phyloP scores from a whole-genome alignment of 2,797 vertebrate genomes.

The Platyrinchus mystaceus region DNA sequence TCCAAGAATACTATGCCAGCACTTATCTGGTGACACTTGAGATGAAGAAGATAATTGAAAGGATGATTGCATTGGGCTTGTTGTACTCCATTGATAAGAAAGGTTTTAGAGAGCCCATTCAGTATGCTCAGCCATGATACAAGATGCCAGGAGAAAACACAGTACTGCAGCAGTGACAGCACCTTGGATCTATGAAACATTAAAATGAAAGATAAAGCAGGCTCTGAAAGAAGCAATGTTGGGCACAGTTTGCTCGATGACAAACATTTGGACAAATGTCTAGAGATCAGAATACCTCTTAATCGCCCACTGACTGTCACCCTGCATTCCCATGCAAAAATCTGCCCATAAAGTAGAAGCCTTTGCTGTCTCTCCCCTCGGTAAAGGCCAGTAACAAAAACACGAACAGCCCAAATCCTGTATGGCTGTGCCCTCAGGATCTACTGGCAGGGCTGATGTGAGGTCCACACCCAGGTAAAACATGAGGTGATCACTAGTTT shows the following conservation, averaged over 20 bases:
- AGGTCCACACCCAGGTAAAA: conserved; percentile 42
- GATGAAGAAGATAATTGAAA: conserved; percentile 72
- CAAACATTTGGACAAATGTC: neutral
- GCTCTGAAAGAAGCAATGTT: conserved; percentile 2
- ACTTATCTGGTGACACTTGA: conserved; percentile 69
- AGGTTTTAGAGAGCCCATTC: conserved; percentile 61
- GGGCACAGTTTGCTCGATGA: neutral
- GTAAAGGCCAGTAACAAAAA: neutral
- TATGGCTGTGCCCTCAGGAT: neutral
- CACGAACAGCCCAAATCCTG: neutral
- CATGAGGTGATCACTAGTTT: conserved; percentile 35
- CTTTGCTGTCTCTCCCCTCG: neutral
- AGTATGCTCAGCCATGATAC: conserved; percentile 44
- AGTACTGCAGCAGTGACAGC: neutral
- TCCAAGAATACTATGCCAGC: conserved; percentile 57
- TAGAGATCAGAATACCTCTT: neutral
- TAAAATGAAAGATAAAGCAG: conserved; percentile 48
- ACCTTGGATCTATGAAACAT: neutral
- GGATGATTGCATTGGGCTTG: conserved; percentile 63
- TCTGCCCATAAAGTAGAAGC: neutral
- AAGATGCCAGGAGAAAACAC: conserved; percentile 32
- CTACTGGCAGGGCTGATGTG: neutral
- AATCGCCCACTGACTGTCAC: neutral
- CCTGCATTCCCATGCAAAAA: conserved; percentile 12
- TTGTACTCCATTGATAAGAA: conserved; percentile 67